Percentiles rank a stretch among this genome's conserved stretches.
Conservation (phyloP, 2,888 invertebrate genomes). For the Cistogaster globosa region DNA sequence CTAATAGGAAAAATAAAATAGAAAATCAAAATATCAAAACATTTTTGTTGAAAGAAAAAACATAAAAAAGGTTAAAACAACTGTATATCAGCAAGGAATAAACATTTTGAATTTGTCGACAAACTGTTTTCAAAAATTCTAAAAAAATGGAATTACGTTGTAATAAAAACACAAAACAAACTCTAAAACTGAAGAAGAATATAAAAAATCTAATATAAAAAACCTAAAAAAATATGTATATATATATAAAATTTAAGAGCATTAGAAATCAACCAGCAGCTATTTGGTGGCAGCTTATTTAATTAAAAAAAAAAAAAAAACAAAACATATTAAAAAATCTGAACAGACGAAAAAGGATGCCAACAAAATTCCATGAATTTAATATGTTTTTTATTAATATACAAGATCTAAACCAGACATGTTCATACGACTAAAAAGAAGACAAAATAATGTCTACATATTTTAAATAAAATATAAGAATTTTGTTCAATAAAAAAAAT, state of each 20-base stretch:
- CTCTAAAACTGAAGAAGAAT: slow-evolving; percentile 5
- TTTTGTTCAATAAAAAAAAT: slow-evolving; percentile 30
- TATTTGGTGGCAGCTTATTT: slow-evolving; percentile 2
- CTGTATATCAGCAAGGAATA: slow-evolving; percentile 37
- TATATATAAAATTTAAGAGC: slow-evolving; percentile 43
- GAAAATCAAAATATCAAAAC: no score
- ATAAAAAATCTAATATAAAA: slow-evolving; percentile 12
- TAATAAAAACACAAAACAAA: slow-evolving; percentile 54
- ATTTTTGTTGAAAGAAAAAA: no score
- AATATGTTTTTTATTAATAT: slow-evolving; percentile 31
- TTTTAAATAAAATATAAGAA: slow-evolving; percentile 8
- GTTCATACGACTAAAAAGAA: slow-evolving; percentile 17
- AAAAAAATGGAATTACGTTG: slow-evolving; percentile 19
- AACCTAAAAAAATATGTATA: background rate
- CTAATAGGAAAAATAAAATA: no score
- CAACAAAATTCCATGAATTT: slow-evolving; percentile 72
- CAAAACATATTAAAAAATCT: slow-evolving; percentile 16
- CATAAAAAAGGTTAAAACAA: background rate
- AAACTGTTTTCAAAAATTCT: slow-evolving; percentile 33
- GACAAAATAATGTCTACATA: background rate
- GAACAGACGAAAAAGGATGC: slow-evolving; percentile 69
- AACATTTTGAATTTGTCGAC: slow-evolving; percentile 56
- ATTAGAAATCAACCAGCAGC: slow-evolving; percentile 57
- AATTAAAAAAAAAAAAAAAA: slow-evolving; percentile 37
- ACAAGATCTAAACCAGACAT: background rate